Percentiles rank a stretch among this genome's conserved stretches.
Conservation (phyloP, 2,113 vertebrate genomes). For the Nanorana parkeri region DNA sequence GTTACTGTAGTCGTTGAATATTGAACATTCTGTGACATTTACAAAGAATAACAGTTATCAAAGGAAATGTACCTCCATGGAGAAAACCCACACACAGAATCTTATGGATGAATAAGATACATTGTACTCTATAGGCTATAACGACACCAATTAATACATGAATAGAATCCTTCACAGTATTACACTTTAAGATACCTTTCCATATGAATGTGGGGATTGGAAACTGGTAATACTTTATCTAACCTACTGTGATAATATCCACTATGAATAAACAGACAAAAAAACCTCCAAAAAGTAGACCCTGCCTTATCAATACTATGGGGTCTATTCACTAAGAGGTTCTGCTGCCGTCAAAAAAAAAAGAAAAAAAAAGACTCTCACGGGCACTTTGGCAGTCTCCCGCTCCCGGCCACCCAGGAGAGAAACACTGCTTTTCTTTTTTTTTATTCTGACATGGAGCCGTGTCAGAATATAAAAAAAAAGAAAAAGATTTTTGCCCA, state of each 20-base stretch:
- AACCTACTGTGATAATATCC: constrained; percentile 17
- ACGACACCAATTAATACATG: constrained; percentile 24
- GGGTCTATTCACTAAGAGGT: no score
- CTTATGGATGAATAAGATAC: background rate
- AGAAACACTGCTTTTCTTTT: no score
- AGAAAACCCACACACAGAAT: background rate
- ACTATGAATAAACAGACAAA: constrained; percentile 1
- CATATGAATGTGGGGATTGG: constrained; percentile 1
- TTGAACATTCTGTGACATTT: background rate
- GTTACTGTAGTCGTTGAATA: background rate
- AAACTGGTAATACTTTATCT: background rate
- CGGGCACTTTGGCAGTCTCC: no score
- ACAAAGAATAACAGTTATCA: background rate
- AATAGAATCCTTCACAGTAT: constrained; percentile 1
- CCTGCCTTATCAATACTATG: constrained; percentile 7
- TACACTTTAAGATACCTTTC: background rate
- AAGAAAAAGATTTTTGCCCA: no score
- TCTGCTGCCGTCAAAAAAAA: no score
- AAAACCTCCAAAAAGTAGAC: background rate
- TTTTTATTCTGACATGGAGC: no score
- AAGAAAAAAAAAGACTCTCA: no score
- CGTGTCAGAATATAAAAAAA: no score
- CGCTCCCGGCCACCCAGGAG: no score
- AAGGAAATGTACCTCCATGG: background rate
- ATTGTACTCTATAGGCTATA: background rate